phyloP scores from a whole-genome alignment of 2,113 vertebrate species.

The Phycodurus eques region DNA sequence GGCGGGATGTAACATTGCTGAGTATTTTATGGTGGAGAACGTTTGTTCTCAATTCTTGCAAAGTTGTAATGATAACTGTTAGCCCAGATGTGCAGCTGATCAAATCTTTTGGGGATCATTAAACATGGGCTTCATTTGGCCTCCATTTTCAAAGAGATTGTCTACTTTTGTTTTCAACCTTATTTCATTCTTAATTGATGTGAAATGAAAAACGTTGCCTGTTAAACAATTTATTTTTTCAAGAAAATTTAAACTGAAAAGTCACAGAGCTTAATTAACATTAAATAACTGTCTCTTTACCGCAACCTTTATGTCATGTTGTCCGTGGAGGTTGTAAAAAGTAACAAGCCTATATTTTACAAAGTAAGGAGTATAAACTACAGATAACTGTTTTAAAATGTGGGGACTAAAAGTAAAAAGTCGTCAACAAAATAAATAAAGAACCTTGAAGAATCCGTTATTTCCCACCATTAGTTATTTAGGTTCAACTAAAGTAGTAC shows the following conservation, averaged over 20 bases:
- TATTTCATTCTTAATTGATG: not conserved
- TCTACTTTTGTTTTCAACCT: not conserved
- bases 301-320: no score
- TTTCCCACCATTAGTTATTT: no score
- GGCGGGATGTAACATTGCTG: conserved; percentile 63
- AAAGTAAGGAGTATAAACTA: no score
- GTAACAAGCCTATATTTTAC: no score
- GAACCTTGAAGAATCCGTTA: no score
- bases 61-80: conserved; percentile 50
- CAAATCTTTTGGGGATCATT: conserved; percentile 73
- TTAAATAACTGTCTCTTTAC: no score
- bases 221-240: not conserved
- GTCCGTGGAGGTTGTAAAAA: no score
- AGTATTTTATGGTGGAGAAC: conserved; percentile 70
- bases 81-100: conserved; percentile 50
- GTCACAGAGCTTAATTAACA: not conserved
- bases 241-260: not conserved
- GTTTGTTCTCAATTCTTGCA: conserved; percentile 49
- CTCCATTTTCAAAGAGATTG: conserved; percentile 62
- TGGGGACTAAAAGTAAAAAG: no score
- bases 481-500: no score
- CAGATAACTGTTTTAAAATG: no score
- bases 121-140: conserved; percentile 68
- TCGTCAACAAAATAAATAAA: no score
- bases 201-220: not conserved